Evolutionary conservation across 2,797 vertebrate genomes (phyloP), one percentile per base, ranked within the genome.

Genomic region (Anolis apletophallus): DNA sequence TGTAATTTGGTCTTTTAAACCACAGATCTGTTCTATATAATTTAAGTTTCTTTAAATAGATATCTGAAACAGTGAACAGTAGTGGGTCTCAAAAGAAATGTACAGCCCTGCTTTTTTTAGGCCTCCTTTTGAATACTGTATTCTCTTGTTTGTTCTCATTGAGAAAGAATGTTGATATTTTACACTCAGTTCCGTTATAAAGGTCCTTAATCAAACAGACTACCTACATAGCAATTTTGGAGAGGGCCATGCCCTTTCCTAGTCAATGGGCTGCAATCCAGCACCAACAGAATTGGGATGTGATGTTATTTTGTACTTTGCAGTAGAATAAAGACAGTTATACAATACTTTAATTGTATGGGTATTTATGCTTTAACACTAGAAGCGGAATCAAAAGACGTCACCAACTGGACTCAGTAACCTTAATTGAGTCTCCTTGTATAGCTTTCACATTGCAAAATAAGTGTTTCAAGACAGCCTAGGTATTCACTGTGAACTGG

Each of bases 101-200:
- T 75, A 87, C 61, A 89, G 16, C 91, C 46, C 88, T 90, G 64
- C 75, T 85, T 82, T 85, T 85, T 50, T 88, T 88, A 91, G 87
- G 83, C 36, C 87, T 83, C 7, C 85, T 91, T 90, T 88, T 83
- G 85, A 90, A 92, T 69, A 89, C 90, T 86, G 83, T 90, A 93
- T 92, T 93, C 91, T 88, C 87, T 93, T 92, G 83, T 91, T 94
- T 94, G 84, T 80, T 87, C 88, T 89, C 88, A 90, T 88, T 88
- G 84, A 88, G 89, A 90, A 87, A 90, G 91, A 32, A 94, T 92
- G 91, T 54, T 85, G 83, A 84, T 91, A 89, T 87, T 88, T 91
- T 92, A 89, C 90, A 93, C 89, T 75, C 76, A 83, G 36, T 89
- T 95, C 86, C 92, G 89, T 89, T 86, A 93, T 64, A 90, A 87